Conservation (phyloP, 2,113 vertebrate species). For the Aix galericulata region DNA sequence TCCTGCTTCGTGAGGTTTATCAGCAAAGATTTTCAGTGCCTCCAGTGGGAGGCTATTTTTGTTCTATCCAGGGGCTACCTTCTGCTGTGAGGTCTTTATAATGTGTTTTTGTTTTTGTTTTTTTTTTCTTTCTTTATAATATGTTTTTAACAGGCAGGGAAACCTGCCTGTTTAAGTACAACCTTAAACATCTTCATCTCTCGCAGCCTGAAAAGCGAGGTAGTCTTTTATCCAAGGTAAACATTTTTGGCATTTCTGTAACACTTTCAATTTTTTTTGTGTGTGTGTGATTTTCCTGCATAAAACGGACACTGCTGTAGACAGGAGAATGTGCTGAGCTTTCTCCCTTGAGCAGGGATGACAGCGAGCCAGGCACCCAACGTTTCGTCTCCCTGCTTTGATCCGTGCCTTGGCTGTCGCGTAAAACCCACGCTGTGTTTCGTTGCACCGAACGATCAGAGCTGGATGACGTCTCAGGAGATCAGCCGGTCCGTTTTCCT, state of each 20-base stretch:
- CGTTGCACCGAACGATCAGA: background rate
- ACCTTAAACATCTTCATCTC: slow-evolving; percentile 1
- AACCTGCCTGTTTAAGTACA: slow-evolving; percentile 33
- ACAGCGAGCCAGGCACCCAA: background rate
- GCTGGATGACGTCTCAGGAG: background rate
- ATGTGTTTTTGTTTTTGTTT: background rate
- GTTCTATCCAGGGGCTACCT: slow-evolving; percentile 35
- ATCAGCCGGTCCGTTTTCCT: background rate
- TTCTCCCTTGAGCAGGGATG: background rate
- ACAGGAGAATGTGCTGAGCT: background rate
- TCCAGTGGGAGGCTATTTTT: slow-evolving; percentile 61
- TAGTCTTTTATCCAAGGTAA: background rate
- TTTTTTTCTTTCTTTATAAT: no score
- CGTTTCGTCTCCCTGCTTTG: background rate
- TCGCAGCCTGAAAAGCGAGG: background rate
- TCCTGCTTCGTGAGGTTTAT: slow-evolving; percentile 48
- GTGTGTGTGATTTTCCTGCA: background rate
- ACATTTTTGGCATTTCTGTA: background rate
- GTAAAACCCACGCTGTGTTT: slow-evolving; percentile 40
- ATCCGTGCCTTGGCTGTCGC: background rate
- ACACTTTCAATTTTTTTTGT: background rate
- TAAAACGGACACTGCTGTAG: background rate
- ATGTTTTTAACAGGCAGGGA: background rate
- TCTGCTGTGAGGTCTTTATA: slow-evolving; percentile 33
- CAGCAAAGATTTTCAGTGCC: slow-evolving; percentile 57